phyloP scores from a whole-genome alignment of 2,113 vertebrate species.

The Atherinomorus stipes region DNA sequence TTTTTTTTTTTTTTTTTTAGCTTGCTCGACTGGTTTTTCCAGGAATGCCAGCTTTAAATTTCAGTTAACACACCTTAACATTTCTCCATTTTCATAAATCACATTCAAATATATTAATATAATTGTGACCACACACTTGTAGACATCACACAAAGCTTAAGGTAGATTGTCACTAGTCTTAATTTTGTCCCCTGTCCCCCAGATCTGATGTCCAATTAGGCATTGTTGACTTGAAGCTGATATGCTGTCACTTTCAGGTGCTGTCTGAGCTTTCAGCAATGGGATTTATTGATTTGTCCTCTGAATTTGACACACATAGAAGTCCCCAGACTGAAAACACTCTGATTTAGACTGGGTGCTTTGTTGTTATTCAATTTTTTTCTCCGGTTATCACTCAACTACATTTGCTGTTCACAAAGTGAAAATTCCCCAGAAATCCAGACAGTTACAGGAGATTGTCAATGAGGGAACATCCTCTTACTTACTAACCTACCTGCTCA shows the following conservation, averaged over 20 bases:
- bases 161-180: no score
- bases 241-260: conserved; percentile 42
- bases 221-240: conserved; percentile 48
- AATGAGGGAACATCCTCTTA: not conserved
- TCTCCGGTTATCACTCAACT: no score
- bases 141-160: no score
- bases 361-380: not conserved
- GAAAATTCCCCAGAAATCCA: conserved; percentile 24
- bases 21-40: no score
- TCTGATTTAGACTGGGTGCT: conserved; percentile 36
- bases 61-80: no score
- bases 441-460: conserved; percentile 19
- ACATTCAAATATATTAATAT: no score
- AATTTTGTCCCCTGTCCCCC: conserved; percentile 13
- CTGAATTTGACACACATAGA: not conserved
- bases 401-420: not conserved
- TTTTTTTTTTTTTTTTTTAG: no score
- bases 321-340: not conserved
- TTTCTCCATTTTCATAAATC: no score
- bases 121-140: no score
- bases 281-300: conserved; percentile 60
- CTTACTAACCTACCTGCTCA: no score
- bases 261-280: conserved; percentile 43
- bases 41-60: no score
- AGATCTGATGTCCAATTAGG: conserved; percentile 61